Percentiles rank a stretch among this genome's conserved stretches.
Evolutionary conservation across 2,888 invertebrate genomes (phyloP).

Genomic region (Phaonia tiefii): DNA sequence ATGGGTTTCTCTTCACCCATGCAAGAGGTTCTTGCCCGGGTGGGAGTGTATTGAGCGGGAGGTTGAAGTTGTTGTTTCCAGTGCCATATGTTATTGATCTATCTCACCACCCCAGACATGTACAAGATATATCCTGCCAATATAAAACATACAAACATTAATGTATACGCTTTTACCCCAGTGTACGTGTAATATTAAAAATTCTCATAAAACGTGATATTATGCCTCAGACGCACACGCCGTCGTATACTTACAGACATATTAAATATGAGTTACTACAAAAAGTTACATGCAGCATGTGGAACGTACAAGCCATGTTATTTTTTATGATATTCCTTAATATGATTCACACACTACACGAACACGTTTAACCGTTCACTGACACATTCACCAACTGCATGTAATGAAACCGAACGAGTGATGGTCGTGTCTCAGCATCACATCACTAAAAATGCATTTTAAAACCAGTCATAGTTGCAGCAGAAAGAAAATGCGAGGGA

Average conservation of each 20-base stretch:
- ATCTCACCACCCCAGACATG: slow-evolving; percentile 46
- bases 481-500: too few species aligned
- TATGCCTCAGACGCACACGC: slow-evolving; percentile 31
- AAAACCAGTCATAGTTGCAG: background rate
- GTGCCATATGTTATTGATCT: slow-evolving; percentile 59
- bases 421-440: background rate
- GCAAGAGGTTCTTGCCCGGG: slow-evolving; percentile 5
- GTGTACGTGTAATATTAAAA: slow-evolving; percentile 57
- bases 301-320: background rate
- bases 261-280: slow-evolving; percentile 11
- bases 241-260: background rate
- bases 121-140: background rate
- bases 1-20: too few species aligned
- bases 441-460: background rate
- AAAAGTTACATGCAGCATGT: background rate
- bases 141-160: background rate
- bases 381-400: background rate
- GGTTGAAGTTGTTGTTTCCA: slow-evolving; percentile 15
- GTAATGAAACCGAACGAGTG: background rate
- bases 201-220: slow-evolving; percentile 61
- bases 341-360: background rate
- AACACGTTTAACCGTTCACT: background rate
- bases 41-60: background rate
- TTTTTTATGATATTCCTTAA: slow-evolving; percentile 18
- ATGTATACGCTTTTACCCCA: background rate